Evolutionary conservation across 1,140 invertebrate species (phyloP), one percentile per base, ranked within the genome.

Genomic region (Drosophila kohkoa): DNA sequence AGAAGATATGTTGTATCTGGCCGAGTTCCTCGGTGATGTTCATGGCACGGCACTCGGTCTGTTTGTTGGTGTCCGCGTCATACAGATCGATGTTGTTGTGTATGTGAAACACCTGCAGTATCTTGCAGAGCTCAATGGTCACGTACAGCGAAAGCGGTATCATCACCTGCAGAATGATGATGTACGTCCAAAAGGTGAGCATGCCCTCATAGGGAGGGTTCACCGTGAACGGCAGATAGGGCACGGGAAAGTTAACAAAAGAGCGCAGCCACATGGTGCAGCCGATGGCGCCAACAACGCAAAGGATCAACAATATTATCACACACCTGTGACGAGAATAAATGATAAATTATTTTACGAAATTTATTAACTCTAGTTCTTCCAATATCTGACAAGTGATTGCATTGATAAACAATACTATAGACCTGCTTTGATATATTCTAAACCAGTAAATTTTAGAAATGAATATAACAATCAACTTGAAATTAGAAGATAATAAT

Each of bases 11-110:
- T 88, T 98, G 96, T 28, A 99, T 96, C 93, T 99, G 98, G 3
- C 98, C 99, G 51, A 99, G 94, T 93, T 99, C 98, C 93, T 99
- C 98, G 0, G 98, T 98, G 54, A 99, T 99, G 92, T 99, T 99
- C 73, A 99, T 94, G 35, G 98, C 98, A 63, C 98, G 94, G 92
- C 98, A 99, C 93, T 99, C 98, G n/a, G 97, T 96, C 70, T 96
- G 94, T 79, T 97, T 98, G 90, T 98, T 96, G 5, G 95, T 96
- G 48, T 95, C 93, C 7, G 95, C 93, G 93, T 99, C 97, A 89
- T 96, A 98, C 77, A 99, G 93, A 51, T 97, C 95, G 2, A 95
- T 93, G 92, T 99, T 98, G 82, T 98, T 96, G 81, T 98, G 96
- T 66, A 99, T 99, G 92, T 99, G 97, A 93, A 97, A 99, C 13